phyloP scores from a whole-genome alignment of 2,113 vertebrate species.

The Cololabis saira region DNA sequence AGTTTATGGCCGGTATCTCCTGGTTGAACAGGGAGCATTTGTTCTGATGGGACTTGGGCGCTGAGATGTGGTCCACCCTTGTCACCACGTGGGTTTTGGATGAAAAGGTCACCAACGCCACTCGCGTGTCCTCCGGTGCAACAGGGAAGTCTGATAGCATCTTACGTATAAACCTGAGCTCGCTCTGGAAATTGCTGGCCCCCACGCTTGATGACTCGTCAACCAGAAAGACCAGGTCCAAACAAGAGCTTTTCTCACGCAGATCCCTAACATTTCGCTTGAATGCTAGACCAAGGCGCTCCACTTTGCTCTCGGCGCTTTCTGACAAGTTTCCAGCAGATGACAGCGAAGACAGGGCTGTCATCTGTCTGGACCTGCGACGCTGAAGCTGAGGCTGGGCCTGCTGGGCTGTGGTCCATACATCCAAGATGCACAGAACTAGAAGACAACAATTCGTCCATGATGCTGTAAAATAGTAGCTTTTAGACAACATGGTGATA shows the following conservation, averaged over 20 bases:
- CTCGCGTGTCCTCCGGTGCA: constrained; percentile 90
- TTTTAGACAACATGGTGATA: constrained; percentile 67
- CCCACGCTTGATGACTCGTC: constrained; percentile 98
- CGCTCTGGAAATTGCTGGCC: constrained; percentile 91
- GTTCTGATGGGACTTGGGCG: constrained; percentile 89
- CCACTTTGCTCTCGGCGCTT: constrained; percentile 87
- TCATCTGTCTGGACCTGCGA: constrained; percentile 62
- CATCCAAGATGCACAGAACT: constrained; percentile 58
- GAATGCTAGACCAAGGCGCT: constrained; percentile 90
- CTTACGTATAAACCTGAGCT: constrained; percentile 95
- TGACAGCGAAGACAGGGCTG: constrained; percentile 20
- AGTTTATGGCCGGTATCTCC: constrained; percentile 94
- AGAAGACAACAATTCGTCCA: constrained; percentile 67
- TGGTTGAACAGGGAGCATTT: constrained; percentile 94
- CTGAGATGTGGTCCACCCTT: constrained; percentile 93
- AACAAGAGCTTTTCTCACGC: constrained; percentile 85
- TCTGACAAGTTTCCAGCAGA: constrained; percentile 76
- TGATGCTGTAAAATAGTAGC: constrained; percentile 42
- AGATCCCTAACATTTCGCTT: constrained; percentile 90
- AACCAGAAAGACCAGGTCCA: constrained; percentile 96
- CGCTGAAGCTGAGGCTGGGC: constrained; percentile 43
- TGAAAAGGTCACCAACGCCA: constrained; percentile 95
- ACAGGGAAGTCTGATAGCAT: constrained; percentile 97
- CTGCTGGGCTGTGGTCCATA: constrained; percentile 50
- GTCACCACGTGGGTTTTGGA: constrained; percentile 94